Conservation (phyloP, 2,888 invertebrate genomes). For the Thelaira solivaga region DNA sequence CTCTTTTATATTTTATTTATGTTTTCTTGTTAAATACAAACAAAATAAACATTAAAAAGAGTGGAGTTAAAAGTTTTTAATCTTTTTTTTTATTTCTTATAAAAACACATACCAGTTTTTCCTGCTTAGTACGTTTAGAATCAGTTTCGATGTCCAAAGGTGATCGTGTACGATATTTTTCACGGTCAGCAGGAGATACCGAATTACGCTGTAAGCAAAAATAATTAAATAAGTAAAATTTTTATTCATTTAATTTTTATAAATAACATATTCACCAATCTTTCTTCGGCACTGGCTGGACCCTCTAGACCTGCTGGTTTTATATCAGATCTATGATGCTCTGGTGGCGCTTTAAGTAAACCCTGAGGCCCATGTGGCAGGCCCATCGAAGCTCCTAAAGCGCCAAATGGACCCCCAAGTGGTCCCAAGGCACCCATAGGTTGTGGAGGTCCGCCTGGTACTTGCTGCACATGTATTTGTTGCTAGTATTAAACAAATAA, state of each 20-base stretch:
- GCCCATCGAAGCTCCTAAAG: conserved; percentile 77
- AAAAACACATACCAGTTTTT: conserved; percentile 86
- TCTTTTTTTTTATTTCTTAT: neutral
- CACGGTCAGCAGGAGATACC: conserved; percentile 88
- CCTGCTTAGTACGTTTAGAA: conserved; percentile 89
- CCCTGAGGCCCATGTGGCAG: conserved; percentile 77
- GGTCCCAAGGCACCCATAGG: conserved; percentile 78
- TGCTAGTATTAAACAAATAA: conserved; percentile 79
- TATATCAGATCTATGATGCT: conserved; percentile 77
- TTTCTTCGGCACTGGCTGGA: conserved; percentile 79
- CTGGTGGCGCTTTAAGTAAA: conserved; percentile 76
- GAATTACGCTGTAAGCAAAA: conserved; percentile 83
- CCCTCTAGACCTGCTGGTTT: conserved; percentile 78
- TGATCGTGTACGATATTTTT: conserved; percentile 89
- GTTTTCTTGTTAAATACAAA: conserved; percentile 31
- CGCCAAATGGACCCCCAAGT: conserved; percentile 75
- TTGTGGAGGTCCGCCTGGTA: conserved; percentile 80
- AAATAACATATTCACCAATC: conserved; percentile 78
- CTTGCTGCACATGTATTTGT: conserved; percentile 93
- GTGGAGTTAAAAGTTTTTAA: conserved; percentile 7
- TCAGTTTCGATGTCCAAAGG: conserved; percentile 86
- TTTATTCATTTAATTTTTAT: too few species aligned
- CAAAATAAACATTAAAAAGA: conserved; percentile 14
- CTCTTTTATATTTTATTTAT: too few species aligned
- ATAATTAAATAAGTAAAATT: too few species aligned